Percentiles rank a stretch among this genome's conserved stretches.
Evolutionary conservation across 1,140 invertebrate species (phyloP).

Genomic region (Helicoverpa zea): DNA sequence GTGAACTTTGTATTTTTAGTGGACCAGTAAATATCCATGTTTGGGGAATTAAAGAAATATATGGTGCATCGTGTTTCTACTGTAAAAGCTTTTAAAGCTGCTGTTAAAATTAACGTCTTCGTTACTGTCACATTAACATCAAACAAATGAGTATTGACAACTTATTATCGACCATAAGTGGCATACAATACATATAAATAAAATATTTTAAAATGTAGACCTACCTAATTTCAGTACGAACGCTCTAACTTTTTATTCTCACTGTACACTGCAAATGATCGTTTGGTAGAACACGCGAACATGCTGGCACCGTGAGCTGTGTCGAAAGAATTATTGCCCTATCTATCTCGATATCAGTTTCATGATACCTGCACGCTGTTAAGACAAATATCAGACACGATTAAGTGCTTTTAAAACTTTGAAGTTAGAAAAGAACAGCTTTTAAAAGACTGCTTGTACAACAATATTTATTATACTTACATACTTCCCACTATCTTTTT

Average conservation of each 20-base stretch:
- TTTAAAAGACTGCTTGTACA: slow-evolving; percentile 15
- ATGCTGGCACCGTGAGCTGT: slow-evolving; percentile 44
- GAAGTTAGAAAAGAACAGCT: neutral
- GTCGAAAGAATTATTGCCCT: slow-evolving; percentile 47
- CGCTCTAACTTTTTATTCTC: slow-evolving; percentile 33
- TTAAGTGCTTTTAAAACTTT: slow-evolving; percentile 35
- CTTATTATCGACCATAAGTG: too few relatives aligned
- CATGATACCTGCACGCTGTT: slow-evolving; percentile 38
- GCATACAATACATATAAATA: neutral
- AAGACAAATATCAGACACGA: slow-evolving; percentile 46
- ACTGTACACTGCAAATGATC: slow-evolving; percentile 42
- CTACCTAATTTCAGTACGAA: slow-evolving; percentile 27
- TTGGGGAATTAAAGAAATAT: slow-evolving; percentile 27
- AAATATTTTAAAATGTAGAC: neutral
- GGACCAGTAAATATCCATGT: slow-evolving; percentile 24
- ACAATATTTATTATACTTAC: slow-evolving; percentile 1
- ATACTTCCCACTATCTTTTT: neutral
- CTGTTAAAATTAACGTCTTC: too few relatives aligned
- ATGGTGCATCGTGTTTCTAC: slow-evolving; percentile 2
- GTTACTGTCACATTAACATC: too few relatives aligned
- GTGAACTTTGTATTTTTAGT: neutral
- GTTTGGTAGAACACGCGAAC: slow-evolving; percentile 48
- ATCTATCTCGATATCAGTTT: slow-evolving; percentile 44
- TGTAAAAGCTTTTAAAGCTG: slow-evolving; percentile 6
- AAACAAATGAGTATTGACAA: too few relatives aligned